These are phyloP conservation scores for Chelmon rostratus DNA, from an alignment of 2,797 vertebrate species.

Conservation along the genomic window DNA sequence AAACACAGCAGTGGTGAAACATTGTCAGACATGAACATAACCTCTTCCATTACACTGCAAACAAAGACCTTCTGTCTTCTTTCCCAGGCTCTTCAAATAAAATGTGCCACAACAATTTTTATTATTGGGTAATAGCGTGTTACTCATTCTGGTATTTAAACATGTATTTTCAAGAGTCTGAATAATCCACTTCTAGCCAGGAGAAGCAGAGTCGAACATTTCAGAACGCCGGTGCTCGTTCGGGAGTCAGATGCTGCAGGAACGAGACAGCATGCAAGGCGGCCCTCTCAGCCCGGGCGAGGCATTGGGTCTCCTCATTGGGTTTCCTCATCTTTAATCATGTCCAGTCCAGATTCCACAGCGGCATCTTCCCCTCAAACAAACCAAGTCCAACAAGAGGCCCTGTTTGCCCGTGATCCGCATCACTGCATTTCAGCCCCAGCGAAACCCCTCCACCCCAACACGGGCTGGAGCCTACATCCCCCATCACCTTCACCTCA, in stretches of 20 bases:
- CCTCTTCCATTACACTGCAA: neutral
- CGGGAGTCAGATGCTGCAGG: neutral
- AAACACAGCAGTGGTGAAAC: neutral
- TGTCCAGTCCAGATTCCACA: constrained; percentile 82
- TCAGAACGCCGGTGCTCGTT: constrained; percentile 7
- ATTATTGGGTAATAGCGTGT: neutral
- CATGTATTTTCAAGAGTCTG: constrained; percentile 32
- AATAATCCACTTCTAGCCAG: neutral
- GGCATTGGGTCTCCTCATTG: constrained; percentile 81
- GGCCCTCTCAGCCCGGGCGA: constrained; percentile 77
- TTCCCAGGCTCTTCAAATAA: neutral
- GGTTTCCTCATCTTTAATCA: constrained; percentile 83
- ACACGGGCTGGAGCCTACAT: constrained; percentile 6
- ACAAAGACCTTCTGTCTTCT: neutral
- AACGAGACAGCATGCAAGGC: neutral
- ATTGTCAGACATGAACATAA: neutral
- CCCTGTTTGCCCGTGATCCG: constrained; percentile 70
- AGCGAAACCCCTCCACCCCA: constrained; percentile 42
- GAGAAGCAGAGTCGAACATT: constrained; percentile 11
- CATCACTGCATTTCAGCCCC: constrained; percentile 65
- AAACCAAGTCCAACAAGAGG: constrained; percentile 53
- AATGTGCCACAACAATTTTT: no score
- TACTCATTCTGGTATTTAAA: constrained; percentile 25
- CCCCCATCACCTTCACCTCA: constrained; percentile 50
- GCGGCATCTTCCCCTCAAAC: constrained; percentile 77